Conservation (phyloP, 2,797 vertebrate species). For the Melanotaenia parkinsoni region DNA sequence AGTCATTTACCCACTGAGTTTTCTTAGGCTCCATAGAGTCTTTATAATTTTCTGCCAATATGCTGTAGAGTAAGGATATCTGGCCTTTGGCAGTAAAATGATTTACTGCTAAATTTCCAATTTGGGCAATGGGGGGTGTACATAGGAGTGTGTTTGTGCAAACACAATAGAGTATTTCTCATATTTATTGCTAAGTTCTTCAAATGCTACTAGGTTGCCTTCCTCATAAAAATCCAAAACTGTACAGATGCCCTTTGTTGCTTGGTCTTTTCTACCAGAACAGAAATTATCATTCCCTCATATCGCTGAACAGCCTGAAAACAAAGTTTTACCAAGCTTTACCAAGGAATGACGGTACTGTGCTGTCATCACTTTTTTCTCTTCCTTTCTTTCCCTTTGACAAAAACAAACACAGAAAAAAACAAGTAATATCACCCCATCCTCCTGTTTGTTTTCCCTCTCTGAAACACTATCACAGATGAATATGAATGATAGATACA, state of each 20-base stretch:
- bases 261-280: background rate
- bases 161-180: background rate
- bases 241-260: background rate
- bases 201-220: background rate
- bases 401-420: too few relatives aligned
- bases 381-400: slow-evolving; percentile 19
- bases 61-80: background rate
- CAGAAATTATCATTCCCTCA: background rate
- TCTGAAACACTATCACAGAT: background rate
- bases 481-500: slow-evolving; percentile 22
- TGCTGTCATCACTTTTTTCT: slow-evolving; percentile 19
- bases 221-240: background rate
- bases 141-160: background rate
- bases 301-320: background rate
- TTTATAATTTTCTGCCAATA: background rate
- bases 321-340: background rate
- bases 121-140: background rate
- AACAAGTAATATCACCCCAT: too few relatives aligned
- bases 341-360: background rate
- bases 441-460: background rate
- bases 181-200: background rate
- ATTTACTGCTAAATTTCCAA: background rate
- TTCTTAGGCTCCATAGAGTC: background rate
- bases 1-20: background rate
- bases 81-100: background rate